Evolutionary conservation across 2,888 invertebrate species (phyloP).

Genomic region (Zonitis immaculata): DNA sequence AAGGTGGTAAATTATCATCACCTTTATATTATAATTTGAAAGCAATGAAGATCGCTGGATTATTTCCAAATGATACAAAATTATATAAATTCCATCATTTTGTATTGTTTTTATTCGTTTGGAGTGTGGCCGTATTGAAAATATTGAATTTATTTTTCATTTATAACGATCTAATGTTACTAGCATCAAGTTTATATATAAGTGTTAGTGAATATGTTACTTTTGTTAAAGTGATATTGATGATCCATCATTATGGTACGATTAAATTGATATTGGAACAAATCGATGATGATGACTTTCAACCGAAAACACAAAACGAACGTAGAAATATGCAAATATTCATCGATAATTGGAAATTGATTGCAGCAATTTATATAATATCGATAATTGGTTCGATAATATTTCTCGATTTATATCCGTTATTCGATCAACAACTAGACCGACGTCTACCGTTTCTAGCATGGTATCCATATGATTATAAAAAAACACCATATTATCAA

Average conservation of each 20-base stretch:
- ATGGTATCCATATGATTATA: not conserved
- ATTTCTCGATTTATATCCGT: no score
- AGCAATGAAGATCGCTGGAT: not conserved
- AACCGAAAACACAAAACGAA: not conserved
- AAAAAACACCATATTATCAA: not conserved
- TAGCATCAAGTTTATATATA: not conserved
- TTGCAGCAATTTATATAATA: not conserved
- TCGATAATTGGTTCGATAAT: not conserved
- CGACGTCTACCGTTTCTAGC: not conserved
- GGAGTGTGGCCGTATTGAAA: not conserved
- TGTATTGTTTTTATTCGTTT: not conserved
- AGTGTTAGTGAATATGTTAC: no score
- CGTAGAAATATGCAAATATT: not conserved
- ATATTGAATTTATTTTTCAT: not conserved
- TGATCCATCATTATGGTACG: not conserved
- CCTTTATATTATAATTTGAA: not conserved
- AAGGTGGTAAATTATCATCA: not conserved
- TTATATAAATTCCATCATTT: not conserved
- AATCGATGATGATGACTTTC: not conserved
- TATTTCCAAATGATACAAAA: not conserved
- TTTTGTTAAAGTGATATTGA: no score
- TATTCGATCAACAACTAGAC: no score
- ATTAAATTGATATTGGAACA: not conserved
- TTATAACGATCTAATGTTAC: not conserved
- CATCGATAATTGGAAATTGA: not conserved